Percentiles rank a stretch among this genome's conserved stretches.
Evolutionary conservation across 1,140 invertebrate genomes (phyloP).

Genomic region (Nasonia longicornis): DNA sequence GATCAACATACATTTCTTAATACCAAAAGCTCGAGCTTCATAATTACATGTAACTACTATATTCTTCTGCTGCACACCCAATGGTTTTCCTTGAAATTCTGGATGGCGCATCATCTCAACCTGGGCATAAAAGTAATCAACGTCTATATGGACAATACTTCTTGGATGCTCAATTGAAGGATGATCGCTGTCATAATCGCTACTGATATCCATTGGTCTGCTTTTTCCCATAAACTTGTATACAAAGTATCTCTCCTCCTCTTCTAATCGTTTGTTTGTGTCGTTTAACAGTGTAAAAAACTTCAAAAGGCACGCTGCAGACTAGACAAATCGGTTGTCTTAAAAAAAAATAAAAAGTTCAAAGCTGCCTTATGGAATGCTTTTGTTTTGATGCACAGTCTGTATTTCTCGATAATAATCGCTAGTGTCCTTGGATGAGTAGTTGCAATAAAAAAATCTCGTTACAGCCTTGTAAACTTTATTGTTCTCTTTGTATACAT

Average conservation of each 20-base stretch:
- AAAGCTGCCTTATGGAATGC: slow-evolving; percentile 39
- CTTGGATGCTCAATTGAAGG: slow-evolving; percentile 68
- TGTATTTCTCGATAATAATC: slow-evolving; percentile 37
- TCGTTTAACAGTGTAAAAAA: neutral
- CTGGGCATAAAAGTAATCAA: slow-evolving; percentile 88
- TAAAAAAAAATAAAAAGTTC: slow-evolving; percentile 10
- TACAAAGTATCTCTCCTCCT: slow-evolving; percentile 11
- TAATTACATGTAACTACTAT: slow-evolving; percentile 86
- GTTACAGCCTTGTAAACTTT: slow-evolving; percentile 41
- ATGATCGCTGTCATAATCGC: slow-evolving; percentile 57
- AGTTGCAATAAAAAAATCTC: slow-evolving; percentile 41
- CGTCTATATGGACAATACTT: slow-evolving; percentile 81
- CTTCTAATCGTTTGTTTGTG: neutral
- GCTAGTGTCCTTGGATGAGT: slow-evolving; percentile 31
- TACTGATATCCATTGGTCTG: slow-evolving; percentile 60
- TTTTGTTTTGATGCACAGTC: slow-evolving; percentile 38
- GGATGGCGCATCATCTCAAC: slow-evolving; percentile 82
- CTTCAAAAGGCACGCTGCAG: slow-evolving; percentile 29
- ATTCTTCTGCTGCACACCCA: slow-evolving; percentile 85
- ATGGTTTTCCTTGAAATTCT: slow-evolving; percentile 73
- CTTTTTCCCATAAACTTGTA: slow-evolving; percentile 43
- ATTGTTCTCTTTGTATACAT: slow-evolving; percentile 42
- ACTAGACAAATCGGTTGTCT: slow-evolving; percentile 23
- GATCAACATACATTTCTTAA: slow-evolving; percentile 81
- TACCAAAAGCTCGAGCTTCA: slow-evolving; percentile 76